Conservation (phyloP, 2,797 vertebrate species). For the Cyprinodon diabolis region DNA sequence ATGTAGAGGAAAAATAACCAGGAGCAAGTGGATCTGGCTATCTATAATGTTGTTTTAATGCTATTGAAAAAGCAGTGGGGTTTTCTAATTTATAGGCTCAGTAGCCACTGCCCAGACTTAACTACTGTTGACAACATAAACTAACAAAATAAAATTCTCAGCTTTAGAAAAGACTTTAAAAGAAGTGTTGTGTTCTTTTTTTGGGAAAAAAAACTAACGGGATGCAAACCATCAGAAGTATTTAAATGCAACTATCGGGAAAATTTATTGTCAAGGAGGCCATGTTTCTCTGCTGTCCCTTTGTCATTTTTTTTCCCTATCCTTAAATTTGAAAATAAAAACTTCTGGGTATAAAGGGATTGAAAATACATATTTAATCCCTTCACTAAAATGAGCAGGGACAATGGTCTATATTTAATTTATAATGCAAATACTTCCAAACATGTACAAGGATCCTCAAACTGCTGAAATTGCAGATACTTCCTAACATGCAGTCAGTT, state of each 20-base stretch:
- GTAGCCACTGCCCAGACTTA: neutral
- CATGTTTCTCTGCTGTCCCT: too few species aligned
- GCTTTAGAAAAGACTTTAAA: neutral
- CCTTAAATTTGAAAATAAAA: neutral
- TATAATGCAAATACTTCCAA: neutral
- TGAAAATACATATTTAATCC: neutral
- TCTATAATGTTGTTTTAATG: neutral
- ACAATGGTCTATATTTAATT: neutral
- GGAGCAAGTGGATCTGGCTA: neutral
- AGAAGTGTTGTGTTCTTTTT: neutral
- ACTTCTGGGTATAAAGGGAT: neutral
- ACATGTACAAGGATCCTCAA: too few species aligned
- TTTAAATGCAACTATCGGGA: neutral
- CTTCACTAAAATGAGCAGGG: neutral
- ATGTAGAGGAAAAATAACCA: neutral
- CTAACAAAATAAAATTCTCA: neutral
- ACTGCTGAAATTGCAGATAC: too few species aligned
- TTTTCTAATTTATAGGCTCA: neutral
- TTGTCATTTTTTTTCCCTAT: neutral
- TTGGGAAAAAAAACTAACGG: neutral
- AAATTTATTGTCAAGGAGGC: neutral
- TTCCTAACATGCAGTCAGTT: too few species aligned
- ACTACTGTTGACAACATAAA: neutral
- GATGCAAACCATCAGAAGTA: neutral
- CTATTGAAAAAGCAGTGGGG: too few species aligned